These are phyloP conservation scores for Brenthis hecate DNA, from an alignment of 2,888 invertebrate species.

Conservation along the genomic window DNA sequence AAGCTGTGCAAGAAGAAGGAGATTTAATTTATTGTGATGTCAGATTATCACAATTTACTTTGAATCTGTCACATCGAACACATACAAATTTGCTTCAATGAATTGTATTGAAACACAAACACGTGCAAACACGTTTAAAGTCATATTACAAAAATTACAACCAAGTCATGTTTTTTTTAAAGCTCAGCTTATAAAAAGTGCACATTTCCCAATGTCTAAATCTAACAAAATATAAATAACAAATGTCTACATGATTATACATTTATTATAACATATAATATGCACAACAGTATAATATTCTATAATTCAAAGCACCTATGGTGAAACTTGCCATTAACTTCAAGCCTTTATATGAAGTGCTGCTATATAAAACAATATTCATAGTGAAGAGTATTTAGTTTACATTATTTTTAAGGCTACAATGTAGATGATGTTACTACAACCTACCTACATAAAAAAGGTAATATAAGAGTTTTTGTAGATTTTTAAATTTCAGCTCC, in stretches of 20 bases:
- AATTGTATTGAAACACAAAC: no score
- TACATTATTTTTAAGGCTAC: no score
- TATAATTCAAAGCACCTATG: background rate
- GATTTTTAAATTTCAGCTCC: no score
- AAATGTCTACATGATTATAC: conserved; percentile 4
- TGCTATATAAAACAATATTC: background rate
- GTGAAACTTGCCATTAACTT: background rate
- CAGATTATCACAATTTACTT: background rate
- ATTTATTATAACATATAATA: background rate
- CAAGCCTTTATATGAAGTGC: conserved; percentile 1
- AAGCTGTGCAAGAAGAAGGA: no score
- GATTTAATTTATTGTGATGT: no score
- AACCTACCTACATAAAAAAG: no score
- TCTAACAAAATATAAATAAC: conserved; percentile 6
- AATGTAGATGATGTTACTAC: no score
- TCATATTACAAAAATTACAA: background rate
- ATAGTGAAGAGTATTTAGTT: no score
- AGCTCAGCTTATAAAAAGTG: background rate
- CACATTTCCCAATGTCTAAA: conserved; percentile 4
- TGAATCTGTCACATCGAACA: background rate
- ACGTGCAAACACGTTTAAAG: background rate
- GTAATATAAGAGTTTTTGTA: no score
- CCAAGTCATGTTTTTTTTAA: background rate
- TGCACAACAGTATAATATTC: conserved; percentile 1
- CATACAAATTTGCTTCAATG: no score